Percentiles rank a stretch among this genome's conserved stretches.
Evolutionary conservation across 2,888 invertebrate species (phyloP).

Genomic region (Brassicogethes aeneus): DNA sequence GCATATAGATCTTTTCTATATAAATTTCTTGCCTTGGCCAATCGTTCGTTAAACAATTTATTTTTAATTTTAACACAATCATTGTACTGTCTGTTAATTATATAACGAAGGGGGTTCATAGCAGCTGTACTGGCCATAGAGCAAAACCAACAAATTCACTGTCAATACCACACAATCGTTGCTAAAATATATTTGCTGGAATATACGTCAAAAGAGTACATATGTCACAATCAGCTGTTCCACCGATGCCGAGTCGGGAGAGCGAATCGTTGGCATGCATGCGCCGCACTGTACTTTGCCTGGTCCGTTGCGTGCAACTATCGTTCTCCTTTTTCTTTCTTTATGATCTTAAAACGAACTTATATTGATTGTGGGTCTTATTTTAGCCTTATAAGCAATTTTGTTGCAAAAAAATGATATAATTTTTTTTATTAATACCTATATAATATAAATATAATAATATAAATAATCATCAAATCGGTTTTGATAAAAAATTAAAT

Average conservation of each 20-base stretch:
- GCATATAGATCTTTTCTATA: slow-evolving; percentile 77
- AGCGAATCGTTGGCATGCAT: not conserved
- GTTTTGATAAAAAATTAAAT: no score
- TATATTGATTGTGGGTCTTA: no score
- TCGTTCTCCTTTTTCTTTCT: no score
- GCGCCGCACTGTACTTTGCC: not conserved
- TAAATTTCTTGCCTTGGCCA: slow-evolving; percentile 62
- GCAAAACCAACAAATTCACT: slow-evolving; percentile 11
- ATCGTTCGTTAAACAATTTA: slow-evolving; percentile 50
- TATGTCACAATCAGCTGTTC: slow-evolving; percentile 37
- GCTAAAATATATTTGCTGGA: slow-evolving; percentile 19
- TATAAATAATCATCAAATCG: no score
- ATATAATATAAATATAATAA: no score
- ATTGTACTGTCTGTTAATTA: slow-evolving; percentile 54
- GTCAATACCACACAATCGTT: slow-evolving; percentile 17
- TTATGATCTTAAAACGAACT: no score
- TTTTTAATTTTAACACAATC: slow-evolving; percentile 49
- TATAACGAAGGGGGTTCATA: slow-evolving; percentile 51
- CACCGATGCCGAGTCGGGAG: slow-evolving; percentile 7
- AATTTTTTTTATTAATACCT: no score
- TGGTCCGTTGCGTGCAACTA: no score
- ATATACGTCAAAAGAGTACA: slow-evolving; percentile 28
- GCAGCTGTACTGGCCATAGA: slow-evolving; percentile 42
- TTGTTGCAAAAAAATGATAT: no score
- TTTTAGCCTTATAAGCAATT: no score